Evolutionary conservation across 2,113 vertebrate species (phyloP).

Genomic region (Montifringilla adamsi): DNA sequence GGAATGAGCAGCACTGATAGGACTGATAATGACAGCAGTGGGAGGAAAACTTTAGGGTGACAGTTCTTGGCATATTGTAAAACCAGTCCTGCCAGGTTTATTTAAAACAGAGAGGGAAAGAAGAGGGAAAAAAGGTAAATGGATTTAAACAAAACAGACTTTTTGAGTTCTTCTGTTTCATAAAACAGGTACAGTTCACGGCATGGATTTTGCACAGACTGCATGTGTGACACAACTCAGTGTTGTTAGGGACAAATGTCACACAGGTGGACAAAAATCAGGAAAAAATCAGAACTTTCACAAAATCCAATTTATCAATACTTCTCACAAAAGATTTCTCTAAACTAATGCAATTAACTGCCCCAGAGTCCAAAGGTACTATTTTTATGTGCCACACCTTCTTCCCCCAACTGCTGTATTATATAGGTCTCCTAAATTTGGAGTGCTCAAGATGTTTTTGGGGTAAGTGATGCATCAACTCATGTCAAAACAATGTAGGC

Average conservation of each 20-base stretch:
- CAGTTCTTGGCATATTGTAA: neutral
- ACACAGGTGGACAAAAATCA: neutral
- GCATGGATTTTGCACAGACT: neutral
- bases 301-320: neutral
- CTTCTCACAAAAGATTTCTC: neutral
- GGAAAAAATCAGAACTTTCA: neutral
- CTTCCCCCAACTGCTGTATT: neutral
- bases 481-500: conserved; percentile 4
- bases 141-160: neutral
- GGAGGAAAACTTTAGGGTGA: neutral
- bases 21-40: neutral
- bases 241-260: neutral
- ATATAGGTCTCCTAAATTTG: conserved; percentile 30
- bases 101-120: neutral
- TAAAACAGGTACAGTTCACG: neutral
- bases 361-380: neutral
- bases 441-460: neutral
- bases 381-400: neutral
- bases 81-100: neutral
- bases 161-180: neutral
- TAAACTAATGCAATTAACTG: neutral
- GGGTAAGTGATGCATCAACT: neutral
- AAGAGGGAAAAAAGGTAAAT: neutral
- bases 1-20: neutral
- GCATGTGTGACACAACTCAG: accelerated